These are phyloP conservation scores for Chamaetylas fuelleborni DNA, from an alignment of 2,113 vertebrate genomes.

Conservation along the genomic window DNA sequence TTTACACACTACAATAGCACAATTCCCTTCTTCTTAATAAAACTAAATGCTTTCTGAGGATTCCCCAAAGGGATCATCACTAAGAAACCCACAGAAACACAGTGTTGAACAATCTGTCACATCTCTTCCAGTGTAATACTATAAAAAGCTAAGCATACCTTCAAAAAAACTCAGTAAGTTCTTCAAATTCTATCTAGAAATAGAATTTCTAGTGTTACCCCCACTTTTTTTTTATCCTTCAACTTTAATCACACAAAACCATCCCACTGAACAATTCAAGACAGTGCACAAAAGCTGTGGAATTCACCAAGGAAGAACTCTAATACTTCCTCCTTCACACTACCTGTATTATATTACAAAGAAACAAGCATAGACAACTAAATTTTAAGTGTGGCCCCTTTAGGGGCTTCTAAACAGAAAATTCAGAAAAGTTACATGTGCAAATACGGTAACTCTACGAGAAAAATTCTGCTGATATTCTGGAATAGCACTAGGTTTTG, in stretches of 20 bases:
- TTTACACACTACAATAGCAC: background rate
- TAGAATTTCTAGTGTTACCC: background rate
- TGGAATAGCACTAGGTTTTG: background rate
- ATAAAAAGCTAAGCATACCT: background rate
- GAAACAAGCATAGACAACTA: background rate
- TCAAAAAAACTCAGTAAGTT: background rate
- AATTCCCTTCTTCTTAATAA: background rate
- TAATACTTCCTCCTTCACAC: background rate
- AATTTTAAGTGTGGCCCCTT: background rate
- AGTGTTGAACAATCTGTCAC: background rate
- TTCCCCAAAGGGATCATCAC: background rate
- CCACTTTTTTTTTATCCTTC: background rate
- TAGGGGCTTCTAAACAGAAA: background rate
- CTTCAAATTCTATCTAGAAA: background rate
- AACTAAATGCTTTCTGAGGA: background rate
- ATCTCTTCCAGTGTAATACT: background rate
- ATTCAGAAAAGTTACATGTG: background rate
- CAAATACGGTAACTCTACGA: background rate
- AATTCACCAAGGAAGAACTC: background rate
- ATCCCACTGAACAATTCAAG: background rate
- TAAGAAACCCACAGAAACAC: background rate
- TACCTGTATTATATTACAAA: background rate
- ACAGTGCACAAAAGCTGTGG: background rate
- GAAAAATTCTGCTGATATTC: background rate
- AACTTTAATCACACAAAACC: background rate